phyloP scores from a whole-genome alignment of 2,797 vertebrate species.

The Peromyscus attwateri region DNA sequence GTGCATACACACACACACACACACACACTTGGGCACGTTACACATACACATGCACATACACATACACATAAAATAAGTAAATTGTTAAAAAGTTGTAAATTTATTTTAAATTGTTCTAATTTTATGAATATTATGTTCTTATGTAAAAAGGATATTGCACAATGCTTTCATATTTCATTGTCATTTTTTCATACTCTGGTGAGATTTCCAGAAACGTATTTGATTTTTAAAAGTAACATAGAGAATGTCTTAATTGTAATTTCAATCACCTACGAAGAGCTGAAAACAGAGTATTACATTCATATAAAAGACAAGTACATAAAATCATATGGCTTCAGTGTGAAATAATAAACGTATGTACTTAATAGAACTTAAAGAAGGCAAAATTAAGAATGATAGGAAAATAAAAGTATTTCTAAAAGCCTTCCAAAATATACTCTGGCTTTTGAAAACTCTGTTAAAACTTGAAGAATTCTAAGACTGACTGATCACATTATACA shows the following conservation, averaged over 20 bases:
- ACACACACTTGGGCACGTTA: neutral
- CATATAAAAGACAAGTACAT: slow-evolving; percentile 69
- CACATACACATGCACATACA: neutral
- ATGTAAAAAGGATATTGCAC: slow-evolving; percentile 77
- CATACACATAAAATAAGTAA: neutral
- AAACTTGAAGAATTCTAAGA: slow-evolving; percentile 64
- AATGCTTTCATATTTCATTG: slow-evolving; percentile 68
- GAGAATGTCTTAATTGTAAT: slow-evolving; percentile 59
- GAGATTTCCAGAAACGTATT: slow-evolving; percentile 69
- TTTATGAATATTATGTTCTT: slow-evolving; percentile 72
- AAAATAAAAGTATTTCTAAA: slow-evolving; percentile 66
- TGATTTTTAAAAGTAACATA: slow-evolving; percentile 66
- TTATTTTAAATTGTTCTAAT: slow-evolving; percentile 79
- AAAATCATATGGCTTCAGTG: slow-evolving; percentile 58
- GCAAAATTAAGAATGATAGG: slow-evolving; percentile 57
- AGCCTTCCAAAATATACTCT: slow-evolving; percentile 17
- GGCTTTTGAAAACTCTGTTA: slow-evolving; percentile 64
- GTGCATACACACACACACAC: neutral
- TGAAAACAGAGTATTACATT: slow-evolving; percentile 61
- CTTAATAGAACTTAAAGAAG: slow-evolving; percentile 61
- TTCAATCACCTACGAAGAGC: slow-evolving; percentile 63
- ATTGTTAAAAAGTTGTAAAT: neutral
- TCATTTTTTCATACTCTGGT: slow-evolving; percentile 64
- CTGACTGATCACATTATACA: slow-evolving; percentile 14
- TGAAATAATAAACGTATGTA: slow-evolving; percentile 56